phyloP scores from a whole-genome alignment of 2,113 vertebrate species.

The Ochotona princeps region DNA sequence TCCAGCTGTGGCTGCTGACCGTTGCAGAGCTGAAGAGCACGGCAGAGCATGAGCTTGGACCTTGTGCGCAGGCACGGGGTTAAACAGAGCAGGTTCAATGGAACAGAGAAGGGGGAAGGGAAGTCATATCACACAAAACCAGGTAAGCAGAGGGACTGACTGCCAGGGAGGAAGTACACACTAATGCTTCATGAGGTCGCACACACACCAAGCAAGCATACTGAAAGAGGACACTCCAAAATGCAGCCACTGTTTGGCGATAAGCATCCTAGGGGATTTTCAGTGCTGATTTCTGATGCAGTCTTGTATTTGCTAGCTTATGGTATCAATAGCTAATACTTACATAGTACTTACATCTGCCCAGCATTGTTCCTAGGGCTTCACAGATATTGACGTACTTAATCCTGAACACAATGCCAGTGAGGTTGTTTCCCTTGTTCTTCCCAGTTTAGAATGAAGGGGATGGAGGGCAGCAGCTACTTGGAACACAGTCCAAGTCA shows the following conservation, averaged over 20 bases:
- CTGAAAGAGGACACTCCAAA: not conserved
- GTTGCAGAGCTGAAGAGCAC: not conserved
- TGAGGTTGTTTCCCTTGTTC: constrained; percentile 20
- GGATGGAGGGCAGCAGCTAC: not conserved
- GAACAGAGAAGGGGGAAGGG: too few relatives aligned
- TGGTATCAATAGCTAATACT: not conserved
- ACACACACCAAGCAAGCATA: not conserved
- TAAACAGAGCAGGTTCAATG: not conserved
- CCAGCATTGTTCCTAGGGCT: not conserved
- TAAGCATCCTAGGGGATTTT: not conserved
- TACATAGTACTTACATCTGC: not conserved
- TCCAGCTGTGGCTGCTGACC: not conserved
- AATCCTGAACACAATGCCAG: not conserved
- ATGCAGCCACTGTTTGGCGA: not conserved
- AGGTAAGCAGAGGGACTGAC: not conserved
- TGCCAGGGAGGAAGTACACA: not conserved
- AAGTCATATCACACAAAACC: not conserved
- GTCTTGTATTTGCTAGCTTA: not conserved
- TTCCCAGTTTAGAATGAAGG: not conserved
- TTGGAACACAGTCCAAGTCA: constrained; percentile 4
- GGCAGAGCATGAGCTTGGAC: accelerated
- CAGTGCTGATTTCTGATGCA: not conserved
- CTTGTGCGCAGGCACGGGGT: not conserved
- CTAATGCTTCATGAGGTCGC: not conserved
- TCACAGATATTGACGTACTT: constrained; percentile 9